These are phyloP conservation scores for Heliconius hortense DNA, from an alignment of 2,888 invertebrate species.

Conservation along the genomic window DNA sequence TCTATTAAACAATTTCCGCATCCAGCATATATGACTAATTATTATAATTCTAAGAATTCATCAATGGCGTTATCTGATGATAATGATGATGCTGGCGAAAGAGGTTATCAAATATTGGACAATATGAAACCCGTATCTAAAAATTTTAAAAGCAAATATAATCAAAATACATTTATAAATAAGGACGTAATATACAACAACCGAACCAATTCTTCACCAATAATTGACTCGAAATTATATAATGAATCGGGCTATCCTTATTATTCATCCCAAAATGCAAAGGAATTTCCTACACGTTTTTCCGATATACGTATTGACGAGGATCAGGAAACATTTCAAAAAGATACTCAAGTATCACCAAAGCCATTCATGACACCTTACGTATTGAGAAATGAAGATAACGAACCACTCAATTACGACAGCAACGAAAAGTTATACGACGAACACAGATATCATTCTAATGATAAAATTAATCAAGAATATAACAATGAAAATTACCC, in stretches of 20 bases:
- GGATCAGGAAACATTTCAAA: slow-evolving; percentile 33
- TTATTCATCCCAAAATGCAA: slow-evolving; percentile 44
- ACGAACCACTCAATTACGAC: slow-evolving; percentile 34
- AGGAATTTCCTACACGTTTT: slow-evolving; percentile 26
- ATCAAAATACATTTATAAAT: background rate
- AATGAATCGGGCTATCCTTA: slow-evolving; percentile 48
- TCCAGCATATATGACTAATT: background rate
- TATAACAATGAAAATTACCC: background rate
- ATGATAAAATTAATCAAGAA: background rate
- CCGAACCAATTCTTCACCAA: background rate
- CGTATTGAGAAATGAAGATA: slow-evolving; percentile 40
- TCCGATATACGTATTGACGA: slow-evolving; percentile 23
- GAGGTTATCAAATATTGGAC: background rate
- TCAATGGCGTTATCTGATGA: background rate
- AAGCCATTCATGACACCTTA: slow-evolving; percentile 50
- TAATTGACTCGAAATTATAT: background rate
- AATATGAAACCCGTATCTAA: background rate
- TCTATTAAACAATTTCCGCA: background rate
- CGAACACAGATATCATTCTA: background rate
- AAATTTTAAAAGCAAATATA: background rate
- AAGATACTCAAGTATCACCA: slow-evolving; percentile 32
- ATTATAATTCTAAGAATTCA: background rate
- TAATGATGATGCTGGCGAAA: background rate
- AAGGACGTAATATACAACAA: background rate
- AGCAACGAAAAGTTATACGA: slow-evolving; percentile 14